Base-by-base conservation (phyloP, 1,140 invertebrate genomes). In the Hycleus cichorii region DNA sequence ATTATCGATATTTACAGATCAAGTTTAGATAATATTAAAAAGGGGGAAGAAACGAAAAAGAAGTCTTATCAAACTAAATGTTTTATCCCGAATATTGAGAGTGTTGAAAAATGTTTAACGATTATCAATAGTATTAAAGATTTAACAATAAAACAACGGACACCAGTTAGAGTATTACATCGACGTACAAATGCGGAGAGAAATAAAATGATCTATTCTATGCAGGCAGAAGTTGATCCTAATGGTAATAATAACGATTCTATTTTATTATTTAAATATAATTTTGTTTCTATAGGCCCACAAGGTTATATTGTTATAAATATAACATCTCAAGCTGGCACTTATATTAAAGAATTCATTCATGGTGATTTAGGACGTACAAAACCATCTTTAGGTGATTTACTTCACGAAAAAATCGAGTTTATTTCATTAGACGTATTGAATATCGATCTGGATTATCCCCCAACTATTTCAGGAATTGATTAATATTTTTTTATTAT, bases 261-360 rank as follows among this genome's bases (percentile, higher is more conserved):
- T 3, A 25, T 18, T 18, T 18, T 18, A 25, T 46, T 24, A 18
- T 39, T 27, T 1, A 9, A 47, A 47, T 44, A 27, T 47, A 47
- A 42, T 27, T 44, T 58, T 54, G 25, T 66, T 32, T 32, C 32
- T 32, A 2, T 32, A 77, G 77, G 70, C 4, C 74, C 80, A 60
- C 71, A 70, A 0, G 70, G 79, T 46, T 72, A 86, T 24, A 83
- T 93, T 65, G 72, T 81, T 50, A 65, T 97, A 3, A 77, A 83
- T 59, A 58, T 97, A 1, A 83, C 80, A 48, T 95, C 93, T 9
- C 89, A 96, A 75, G 94, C 95, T 42, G 95, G 95, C 42, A 97
- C 93, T 2, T 98, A 98, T 71, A 84, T 98, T 0, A 98, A 98
- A 77, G 95, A 98, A 77, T 94, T 97, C 80, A 87, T 95, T 11